These are phyloP conservation scores for Apoderus coryli DNA, from an alignment of 2,888 invertebrate species.

Conservation along the genomic window DNA sequence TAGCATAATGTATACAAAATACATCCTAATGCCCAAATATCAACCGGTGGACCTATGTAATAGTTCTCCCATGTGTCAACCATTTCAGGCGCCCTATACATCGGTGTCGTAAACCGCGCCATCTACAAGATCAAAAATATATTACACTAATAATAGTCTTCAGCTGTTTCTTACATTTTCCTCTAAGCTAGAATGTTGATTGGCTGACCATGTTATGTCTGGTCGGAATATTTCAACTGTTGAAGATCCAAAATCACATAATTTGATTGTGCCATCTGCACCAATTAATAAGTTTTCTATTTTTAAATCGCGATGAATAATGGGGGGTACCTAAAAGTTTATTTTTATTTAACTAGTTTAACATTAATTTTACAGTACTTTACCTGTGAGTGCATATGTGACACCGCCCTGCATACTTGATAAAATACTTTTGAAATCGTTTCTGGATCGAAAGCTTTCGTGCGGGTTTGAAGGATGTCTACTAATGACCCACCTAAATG, in stretches of 20 bases:
- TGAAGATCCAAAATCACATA: constrained; percentile 97
- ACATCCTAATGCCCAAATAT: constrained; percentile 97
- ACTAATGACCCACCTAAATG: constrained; percentile 46
- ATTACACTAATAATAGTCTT: too few relatives aligned
- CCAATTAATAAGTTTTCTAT: constrained; percentile 88
- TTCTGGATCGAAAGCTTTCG: constrained; percentile 46
- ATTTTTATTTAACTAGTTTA: too few relatives aligned
- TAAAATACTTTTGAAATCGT: constrained; percentile 76
- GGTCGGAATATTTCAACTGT: constrained; percentile 71
- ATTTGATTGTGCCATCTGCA: constrained; percentile 70
- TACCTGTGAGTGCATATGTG: constrained; percentile 88
- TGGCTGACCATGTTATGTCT: constrained; percentile 83
- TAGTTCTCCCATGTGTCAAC: constrained; percentile 94
- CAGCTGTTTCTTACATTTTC: constrained; percentile 85
- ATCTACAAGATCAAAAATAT: constrained; percentile 36
- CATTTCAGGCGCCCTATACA: constrained; percentile 98
- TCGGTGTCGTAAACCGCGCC: constrained; percentile 71
- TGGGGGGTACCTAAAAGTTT: too few relatives aligned
- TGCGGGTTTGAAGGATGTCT: constrained; percentile 46
- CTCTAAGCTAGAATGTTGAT: constrained; percentile 79
- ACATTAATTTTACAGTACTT: too few relatives aligned
- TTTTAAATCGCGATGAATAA: constrained; percentile 92
- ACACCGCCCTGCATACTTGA: constrained; percentile 78
- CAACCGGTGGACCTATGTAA: constrained; percentile 78
- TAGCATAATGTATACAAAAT: constrained; percentile 84